These are phyloP conservation scores for Bucco capensis DNA, from an alignment of 2,113 vertebrate species.

Conservation along the genomic window DNA sequence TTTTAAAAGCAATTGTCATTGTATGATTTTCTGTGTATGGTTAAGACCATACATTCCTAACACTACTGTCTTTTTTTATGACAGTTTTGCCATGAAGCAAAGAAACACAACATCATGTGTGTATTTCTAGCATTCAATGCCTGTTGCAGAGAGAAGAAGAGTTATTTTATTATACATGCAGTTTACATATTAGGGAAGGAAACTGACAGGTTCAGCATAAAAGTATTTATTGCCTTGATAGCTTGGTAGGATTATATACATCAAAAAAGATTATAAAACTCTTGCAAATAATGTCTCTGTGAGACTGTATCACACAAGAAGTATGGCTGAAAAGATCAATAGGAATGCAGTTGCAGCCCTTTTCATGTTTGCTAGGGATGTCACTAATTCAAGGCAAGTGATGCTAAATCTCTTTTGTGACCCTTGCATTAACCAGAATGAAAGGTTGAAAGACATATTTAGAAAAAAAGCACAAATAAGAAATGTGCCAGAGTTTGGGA, in stretches of 20 bases:
- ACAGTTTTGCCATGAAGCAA: not conserved
- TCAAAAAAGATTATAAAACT: conserved; percentile 27
- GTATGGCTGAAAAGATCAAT: not conserved
- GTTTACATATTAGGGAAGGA: not conserved
- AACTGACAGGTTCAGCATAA: not conserved
- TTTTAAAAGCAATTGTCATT: not conserved
- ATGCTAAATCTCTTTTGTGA: not conserved
- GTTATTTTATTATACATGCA: not conserved
- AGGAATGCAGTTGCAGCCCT: not conserved
- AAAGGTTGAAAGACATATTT: not conserved
- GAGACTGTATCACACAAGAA: not conserved
- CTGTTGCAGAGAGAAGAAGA: not conserved
- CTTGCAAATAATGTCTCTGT: conserved; percentile 1
- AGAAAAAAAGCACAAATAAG: not conserved
- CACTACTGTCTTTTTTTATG: not conserved
- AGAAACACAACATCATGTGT: not conserved
- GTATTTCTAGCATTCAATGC: not conserved
- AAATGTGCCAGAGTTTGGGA: not conserved
- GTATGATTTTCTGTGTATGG: not conserved
- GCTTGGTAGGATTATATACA: not conserved
- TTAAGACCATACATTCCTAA: not conserved
- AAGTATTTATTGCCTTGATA: conserved; percentile 13
- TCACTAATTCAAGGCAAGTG: not conserved
- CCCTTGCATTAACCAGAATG: not conserved
- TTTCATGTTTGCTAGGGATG: not conserved